Evolutionary conservation across 2,888 invertebrate genomes (phyloP).

Genomic region (Agrotis clavis): DNA sequence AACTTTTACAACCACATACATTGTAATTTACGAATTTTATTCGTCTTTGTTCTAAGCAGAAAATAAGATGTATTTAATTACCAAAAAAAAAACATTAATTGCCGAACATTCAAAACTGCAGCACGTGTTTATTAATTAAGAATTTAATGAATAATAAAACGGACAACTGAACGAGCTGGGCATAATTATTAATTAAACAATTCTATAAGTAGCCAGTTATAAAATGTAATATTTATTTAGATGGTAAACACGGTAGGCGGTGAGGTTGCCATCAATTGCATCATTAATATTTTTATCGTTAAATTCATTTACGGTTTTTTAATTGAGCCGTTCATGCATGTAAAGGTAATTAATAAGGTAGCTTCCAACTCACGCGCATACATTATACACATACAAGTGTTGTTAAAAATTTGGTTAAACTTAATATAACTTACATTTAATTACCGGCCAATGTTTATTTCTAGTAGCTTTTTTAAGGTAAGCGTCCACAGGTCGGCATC

Average conservation of each 20-base stretch:
- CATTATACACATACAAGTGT: neutral
- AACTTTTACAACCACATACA: neutral
- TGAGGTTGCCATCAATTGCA: conserved; percentile 36
- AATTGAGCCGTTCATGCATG: conserved; percentile 49
- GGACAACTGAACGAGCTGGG: conserved; percentile 16
- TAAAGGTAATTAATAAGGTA: conserved; percentile 40
- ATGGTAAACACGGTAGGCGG: conserved; percentile 59
- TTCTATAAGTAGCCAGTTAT: conserved; percentile 61
- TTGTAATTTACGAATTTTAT: neutral
- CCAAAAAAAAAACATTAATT: conserved; percentile 12
- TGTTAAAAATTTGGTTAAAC: conserved; percentile 2
- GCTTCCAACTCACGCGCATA: conserved; percentile 9
- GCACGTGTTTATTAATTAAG: conserved; percentile 38
- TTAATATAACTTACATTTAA: neutral
- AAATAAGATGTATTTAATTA: neutral
- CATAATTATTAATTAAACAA: conserved; percentile 63
- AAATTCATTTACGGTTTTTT: conserved; percentile 50
- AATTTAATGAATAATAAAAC: conserved; percentile 51
- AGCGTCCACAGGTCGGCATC: rapidly evolving
- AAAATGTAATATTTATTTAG: conserved; percentile 59
- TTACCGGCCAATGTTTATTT: neutral
- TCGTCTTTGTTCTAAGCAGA: neutral
- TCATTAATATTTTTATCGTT: conserved; percentile 57
- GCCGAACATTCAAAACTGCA: conserved; percentile 19
- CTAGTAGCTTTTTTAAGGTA: neutral